phyloP scores from a whole-genome alignment of 2,888 invertebrate genomes.

The Acanthosepion pharaonis region DNA sequence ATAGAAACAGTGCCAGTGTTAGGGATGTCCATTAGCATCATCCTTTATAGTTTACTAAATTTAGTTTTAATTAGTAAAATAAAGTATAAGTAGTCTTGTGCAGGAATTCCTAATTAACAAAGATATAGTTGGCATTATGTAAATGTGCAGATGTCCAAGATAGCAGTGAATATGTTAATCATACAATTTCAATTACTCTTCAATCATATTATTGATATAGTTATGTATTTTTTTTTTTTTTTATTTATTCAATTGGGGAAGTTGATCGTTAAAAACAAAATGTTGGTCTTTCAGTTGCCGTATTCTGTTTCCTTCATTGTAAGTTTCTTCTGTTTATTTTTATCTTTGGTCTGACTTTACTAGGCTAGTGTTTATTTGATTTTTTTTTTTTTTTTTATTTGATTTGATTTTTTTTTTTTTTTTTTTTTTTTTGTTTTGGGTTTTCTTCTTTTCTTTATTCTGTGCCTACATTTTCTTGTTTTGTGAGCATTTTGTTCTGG shows the following conservation, averaged over 20 bases:
- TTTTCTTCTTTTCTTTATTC: neutral
- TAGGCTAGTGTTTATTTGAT: neutral
- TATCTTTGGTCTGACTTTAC: neutral
- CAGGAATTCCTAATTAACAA: too few relatives aligned
- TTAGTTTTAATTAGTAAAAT: too few relatives aligned
- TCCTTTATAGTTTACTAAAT: too few relatives aligned
- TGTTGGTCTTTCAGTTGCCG: conserved; percentile 33
- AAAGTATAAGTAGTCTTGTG: too few relatives aligned
- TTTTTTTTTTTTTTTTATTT: neutral
- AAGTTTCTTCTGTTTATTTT: neutral
- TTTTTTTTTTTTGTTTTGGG: neutral
- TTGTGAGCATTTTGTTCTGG: conserved; percentile 33
- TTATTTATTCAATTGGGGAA: neutral
- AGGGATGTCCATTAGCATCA: too few relatives aligned
- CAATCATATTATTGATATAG: neutral
- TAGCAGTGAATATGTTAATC: too few relatives aligned
- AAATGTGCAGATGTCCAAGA: too few relatives aligned
- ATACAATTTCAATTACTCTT: too few relatives aligned
- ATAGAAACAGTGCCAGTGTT: too few relatives aligned
- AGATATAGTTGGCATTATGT: too few relatives aligned
- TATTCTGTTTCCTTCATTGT: conserved; percentile 23
- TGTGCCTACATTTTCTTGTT: conserved; percentile 12
- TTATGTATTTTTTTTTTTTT: neutral
- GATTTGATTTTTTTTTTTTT: neutral
- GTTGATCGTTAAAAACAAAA: conserved; percentile 20